A percentile compares a stretch with the other conserved stretches of the same genome.
These are phyloP conservation scores for Arothron firmamentum DNA, from an alignment of 2,113 vertebrate genomes.

Conservation along the genomic window DNA sequence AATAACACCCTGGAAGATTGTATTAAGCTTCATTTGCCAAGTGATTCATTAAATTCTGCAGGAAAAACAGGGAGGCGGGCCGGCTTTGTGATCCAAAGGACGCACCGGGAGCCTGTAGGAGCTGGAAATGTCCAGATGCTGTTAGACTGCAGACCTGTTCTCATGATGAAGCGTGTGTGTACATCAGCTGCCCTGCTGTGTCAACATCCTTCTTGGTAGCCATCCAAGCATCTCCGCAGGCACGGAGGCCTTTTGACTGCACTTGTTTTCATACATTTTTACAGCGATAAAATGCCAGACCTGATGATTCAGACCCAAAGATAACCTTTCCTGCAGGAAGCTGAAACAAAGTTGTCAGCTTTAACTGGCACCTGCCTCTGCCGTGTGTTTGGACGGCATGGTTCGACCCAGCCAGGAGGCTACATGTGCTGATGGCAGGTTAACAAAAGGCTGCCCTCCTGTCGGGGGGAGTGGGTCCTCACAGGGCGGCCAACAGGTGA, in stretches of 20 bases:
- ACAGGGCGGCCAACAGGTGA: conserved; percentile 41
- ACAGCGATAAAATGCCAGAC: conserved; percentile 19
- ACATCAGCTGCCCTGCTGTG: conserved; percentile 53
- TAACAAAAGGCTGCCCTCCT: conserved; percentile 55
- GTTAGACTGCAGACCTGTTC: conserved; percentile 42
- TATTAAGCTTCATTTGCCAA: conserved; percentile 38
- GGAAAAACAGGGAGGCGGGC: background rate
- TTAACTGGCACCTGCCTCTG: conserved; percentile 53
- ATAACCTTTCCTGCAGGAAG: conserved; percentile 26
- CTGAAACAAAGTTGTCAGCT: conserved; percentile 13
- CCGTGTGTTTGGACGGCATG: conserved; percentile 22
- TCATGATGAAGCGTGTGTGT: conserved; percentile 37
- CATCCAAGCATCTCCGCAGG: conserved; percentile 42
- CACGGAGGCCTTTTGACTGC: conserved; percentile 8
- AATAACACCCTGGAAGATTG: conserved; percentile 28
- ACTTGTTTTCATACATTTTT: conserved; percentile 4
- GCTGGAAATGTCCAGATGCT: conserved; percentile 6
- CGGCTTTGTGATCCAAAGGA: background rate
- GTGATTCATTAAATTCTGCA: conserved; percentile 29
- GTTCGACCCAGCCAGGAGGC: conserved; percentile 20
- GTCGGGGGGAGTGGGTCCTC: conserved; percentile 37
- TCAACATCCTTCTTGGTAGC: conserved; percentile 65
- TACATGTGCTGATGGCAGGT: conserved; percentile 64
- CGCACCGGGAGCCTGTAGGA: background rate
- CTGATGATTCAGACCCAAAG: conserved; percentile 14